phyloP scores from a whole-genome alignment of 2,888 invertebrate genomes.

The Aporophyla lueneburgensis region DNA sequence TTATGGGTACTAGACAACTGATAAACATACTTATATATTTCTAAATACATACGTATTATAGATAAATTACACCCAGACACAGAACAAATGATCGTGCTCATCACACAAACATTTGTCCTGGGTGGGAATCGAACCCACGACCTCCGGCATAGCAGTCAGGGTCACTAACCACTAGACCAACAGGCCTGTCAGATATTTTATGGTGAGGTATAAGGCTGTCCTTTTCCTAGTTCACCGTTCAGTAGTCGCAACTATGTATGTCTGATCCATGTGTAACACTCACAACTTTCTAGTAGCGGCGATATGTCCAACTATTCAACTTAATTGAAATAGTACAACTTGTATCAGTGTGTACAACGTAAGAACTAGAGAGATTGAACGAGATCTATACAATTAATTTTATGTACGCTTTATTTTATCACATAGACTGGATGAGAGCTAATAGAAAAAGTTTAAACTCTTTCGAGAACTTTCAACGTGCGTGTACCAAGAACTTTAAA shows the following conservation, averaged over 20 bases:
- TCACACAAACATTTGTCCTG: too few relatives aligned
- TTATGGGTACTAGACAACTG: too few relatives aligned
- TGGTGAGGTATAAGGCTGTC: neutral
- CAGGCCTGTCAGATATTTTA: too few relatives aligned
- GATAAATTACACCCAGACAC: too few relatives aligned
- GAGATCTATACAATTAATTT: constrained; percentile 29
- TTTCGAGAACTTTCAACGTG: neutral
- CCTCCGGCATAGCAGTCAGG: too few relatives aligned
- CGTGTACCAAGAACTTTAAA: neutral
- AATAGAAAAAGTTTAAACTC: constrained; percentile 29
- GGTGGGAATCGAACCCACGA: too few relatives aligned
- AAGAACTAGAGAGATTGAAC: neutral
- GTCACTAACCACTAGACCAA: too few relatives aligned
- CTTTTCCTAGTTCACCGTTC: neutral
- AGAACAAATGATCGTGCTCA: too few relatives aligned
- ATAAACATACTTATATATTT: too few relatives aligned
- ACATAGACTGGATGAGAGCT: neutral
- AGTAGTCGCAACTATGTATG: neutral
- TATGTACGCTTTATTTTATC: constrained; percentile 25
- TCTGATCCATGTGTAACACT: neutral
- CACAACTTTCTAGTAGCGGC: neutral
- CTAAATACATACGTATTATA: too few relatives aligned
- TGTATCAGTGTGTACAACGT: neutral
- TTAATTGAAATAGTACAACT: constrained; percentile 14
- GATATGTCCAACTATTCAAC: constrained; percentile 22